Evolutionary conservation across 2,113 vertebrate species (phyloP).

Genomic region (Cacatua alba): DNA sequence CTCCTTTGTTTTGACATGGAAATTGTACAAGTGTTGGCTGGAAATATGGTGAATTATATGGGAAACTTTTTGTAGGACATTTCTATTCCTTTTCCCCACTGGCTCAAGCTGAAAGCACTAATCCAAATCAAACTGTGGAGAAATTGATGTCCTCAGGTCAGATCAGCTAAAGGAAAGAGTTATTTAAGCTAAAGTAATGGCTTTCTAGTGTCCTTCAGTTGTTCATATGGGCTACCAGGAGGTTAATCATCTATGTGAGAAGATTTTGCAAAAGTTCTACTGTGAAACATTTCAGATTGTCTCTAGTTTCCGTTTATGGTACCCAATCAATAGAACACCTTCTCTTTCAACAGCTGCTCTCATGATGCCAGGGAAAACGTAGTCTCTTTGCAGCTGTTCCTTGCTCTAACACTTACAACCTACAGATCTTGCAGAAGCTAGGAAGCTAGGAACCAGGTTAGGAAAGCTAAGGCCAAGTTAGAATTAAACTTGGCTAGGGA

Average conservation of each 20-base stretch:
- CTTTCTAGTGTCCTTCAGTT: not conserved
- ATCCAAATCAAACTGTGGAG: not conserved
- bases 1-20: not conserved
- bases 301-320: not conserved
- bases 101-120: not conserved
- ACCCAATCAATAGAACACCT: not conserved
- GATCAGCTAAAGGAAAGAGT: not conserved
- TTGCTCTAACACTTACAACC: not conserved
- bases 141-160: not conserved
- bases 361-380: not conserved
- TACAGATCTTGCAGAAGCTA: not conserved
- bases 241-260: not conserved
- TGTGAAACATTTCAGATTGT: not conserved
- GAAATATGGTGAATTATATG: not conserved
- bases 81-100: not conserved
- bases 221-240: not conserved
- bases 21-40: accelerated
- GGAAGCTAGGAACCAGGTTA: no score
- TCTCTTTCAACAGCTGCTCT: not conserved
- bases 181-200: not conserved
- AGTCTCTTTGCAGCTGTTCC: not conserved
- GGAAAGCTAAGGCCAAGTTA: no score
- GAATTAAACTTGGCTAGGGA: no score
- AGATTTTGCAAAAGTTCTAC: not conserved
- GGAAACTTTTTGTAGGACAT: not conserved